Evolutionary conservation across 2,797 vertebrate species (phyloP), one percentile per base, ranked within the genome.

Genomic region (Chelon labrosus): DNA sequence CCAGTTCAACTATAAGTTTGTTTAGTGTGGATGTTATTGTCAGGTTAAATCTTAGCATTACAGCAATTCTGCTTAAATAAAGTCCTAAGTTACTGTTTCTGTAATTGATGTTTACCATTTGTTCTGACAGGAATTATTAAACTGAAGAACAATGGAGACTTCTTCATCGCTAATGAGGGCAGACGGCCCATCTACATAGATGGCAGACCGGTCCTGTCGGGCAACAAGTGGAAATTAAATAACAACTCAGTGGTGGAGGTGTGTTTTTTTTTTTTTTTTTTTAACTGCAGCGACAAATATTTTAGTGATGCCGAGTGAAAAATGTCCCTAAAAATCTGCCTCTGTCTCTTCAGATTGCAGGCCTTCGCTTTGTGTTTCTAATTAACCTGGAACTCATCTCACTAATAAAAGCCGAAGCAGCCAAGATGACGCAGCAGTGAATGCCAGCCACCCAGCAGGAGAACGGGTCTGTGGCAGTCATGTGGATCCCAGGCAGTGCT

Each of bases 231-330:
- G 97, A 97, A 98, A 80, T 95, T 99, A 47, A 98, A 96, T 92
- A 98, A 98, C 91, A 99, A 99, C 89, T 98, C 97, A 0, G 97
- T 98, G 65, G 96, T 99, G 65, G 97, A 99, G 95, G 97, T 97
- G 79, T 80, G 85, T 85, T 6, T 27, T 27, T 27, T 27, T 27
- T 27, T 27, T 27, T 27, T n/a, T n/a, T n/a, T n/a, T 13, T 27
- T 27, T 27, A 27, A 27, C 25, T 27, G 14, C 10, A 10, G 8
- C 49, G 7, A 25, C 35, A 19, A 50, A 4, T n/a, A 25, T 59
- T 67, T 67, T 10, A 72, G 6, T 61, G 37, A 12, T 22, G 16
- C 2, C 6, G 10, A 56, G 16, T 19, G 7, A 59, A 7, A 42
- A 35, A 6, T 16, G 8, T 16, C 3, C 11, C 49, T 65, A 64